Evolutionary conservation across 2,888 invertebrate species (phyloP).

Genomic region (Agriotes lineatus): DNA sequence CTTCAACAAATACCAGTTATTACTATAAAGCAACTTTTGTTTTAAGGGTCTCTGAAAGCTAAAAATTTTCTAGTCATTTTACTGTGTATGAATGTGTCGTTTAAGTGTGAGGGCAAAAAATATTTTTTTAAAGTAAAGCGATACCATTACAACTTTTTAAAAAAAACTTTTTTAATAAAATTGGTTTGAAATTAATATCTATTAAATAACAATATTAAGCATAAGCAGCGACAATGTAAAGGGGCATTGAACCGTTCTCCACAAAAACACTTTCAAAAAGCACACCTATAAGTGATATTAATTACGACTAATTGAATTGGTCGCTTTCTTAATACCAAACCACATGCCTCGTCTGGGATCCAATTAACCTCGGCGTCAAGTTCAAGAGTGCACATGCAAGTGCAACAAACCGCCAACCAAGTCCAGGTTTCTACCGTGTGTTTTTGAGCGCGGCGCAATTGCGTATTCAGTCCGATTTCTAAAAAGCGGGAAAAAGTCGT

Average conservation of each 20-base stretch:
- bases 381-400: not conserved
- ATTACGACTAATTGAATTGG: not conserved
- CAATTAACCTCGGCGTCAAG: not conserved
- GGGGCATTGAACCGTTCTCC: not conserved
- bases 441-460: not conserved
- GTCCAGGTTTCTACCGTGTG: not conserved
- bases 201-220: too few species aligned
- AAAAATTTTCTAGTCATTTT: too few species aligned
- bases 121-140: too few species aligned
- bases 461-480: slow-evolving; percentile 17
- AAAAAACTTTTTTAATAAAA: too few species aligned
- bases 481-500: slow-evolving; percentile 28
- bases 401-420: not conserved
- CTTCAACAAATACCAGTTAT: too few species aligned
- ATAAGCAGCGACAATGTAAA: too few species aligned
- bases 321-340: not conserved
- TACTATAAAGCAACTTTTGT: too few species aligned
- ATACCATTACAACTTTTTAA: too few species aligned
- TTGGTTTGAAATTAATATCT: too few species aligned
- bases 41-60: too few species aligned
- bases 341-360: not conserved
- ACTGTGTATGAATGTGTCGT: too few species aligned
- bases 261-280: not conserved
- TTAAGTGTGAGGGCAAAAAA: too few species aligned
- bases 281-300: not conserved